These are phyloP conservation scores for Dinothrombium tinctorium DNA, from an alignment of 1,140 invertebrate genomes.

Conservation along the genomic window DNA sequence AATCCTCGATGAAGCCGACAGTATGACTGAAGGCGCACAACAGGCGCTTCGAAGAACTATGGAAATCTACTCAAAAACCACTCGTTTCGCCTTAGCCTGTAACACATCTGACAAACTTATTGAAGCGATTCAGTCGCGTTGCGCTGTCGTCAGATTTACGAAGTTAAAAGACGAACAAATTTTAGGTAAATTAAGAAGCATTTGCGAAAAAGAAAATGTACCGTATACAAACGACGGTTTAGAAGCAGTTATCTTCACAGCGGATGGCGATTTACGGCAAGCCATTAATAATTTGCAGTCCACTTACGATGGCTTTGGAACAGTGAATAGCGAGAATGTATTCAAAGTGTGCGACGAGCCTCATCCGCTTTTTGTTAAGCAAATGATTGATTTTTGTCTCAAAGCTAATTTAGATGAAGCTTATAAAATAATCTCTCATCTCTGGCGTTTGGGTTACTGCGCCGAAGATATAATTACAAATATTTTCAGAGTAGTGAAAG, in stretches of 20 bases:
- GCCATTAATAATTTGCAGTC: slow-evolving; percentile 96
- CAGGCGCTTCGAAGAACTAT: slow-evolving; percentile 90
- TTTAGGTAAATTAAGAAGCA: slow-evolving; percentile 45
- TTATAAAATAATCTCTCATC: slow-evolving; percentile 57
- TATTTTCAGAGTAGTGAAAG: slow-evolving; percentile 79
- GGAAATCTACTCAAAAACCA: slow-evolving; percentile 94
- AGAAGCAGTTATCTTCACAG: slow-evolving; percentile 89
- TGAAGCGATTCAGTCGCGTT: slow-evolving; percentile 90
- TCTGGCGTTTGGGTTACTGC: slow-evolving; percentile 82
- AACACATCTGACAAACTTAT: slow-evolving; percentile 99
- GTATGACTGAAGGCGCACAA: slow-evolving; percentile 94
- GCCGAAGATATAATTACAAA: slow-evolving; percentile 87
- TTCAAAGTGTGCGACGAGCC: slow-evolving; percentile 99
- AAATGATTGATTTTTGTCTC: slow-evolving; percentile 66
- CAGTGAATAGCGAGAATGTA: slow-evolving; percentile 82
- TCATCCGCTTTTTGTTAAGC: slow-evolving; percentile 73
- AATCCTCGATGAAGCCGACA: slow-evolving; percentile 96
- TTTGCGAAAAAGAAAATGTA: slow-evolving; percentile 39
- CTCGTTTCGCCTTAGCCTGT: slow-evolving; percentile 89
- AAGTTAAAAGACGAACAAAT: slow-evolving; percentile 65
- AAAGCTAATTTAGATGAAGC: slow-evolving; percentile 59
- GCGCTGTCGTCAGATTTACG: slow-evolving; percentile 85
- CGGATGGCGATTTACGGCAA: slow-evolving; percentile 92
- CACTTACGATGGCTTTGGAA: slow-evolving; percentile 76
- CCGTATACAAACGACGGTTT: slow-evolving; percentile 78